These are phyloP conservation scores for Aldabrachelys gigantea DNA, from an alignment of 2,113 vertebrate genomes.

Conservation along the genomic window DNA sequence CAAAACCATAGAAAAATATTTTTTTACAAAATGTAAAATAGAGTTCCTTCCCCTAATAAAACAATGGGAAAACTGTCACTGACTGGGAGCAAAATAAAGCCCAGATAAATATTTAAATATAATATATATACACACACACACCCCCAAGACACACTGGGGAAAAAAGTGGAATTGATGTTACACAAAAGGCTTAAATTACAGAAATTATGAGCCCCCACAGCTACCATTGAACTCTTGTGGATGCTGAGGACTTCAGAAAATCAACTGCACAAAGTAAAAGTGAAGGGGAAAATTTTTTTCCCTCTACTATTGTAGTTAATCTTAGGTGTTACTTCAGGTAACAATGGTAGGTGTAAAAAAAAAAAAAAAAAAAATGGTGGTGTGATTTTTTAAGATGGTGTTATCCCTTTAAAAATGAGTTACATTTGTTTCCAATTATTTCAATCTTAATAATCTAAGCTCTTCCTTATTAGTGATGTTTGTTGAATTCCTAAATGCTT, in stretches of 20 bases:
- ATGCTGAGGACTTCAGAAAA: not conserved
- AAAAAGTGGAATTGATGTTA: not conserved
- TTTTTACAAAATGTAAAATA: not conserved
- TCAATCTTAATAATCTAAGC: constrained; percentile 2
- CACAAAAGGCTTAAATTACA: not conserved
- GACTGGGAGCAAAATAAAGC: not conserved
- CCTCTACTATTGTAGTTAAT: not conserved
- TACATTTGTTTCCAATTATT: not conserved
- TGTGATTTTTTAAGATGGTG: not conserved
- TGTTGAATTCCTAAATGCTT: constrained; percentile 13
- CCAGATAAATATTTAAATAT: not conserved
- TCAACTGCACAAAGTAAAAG: not conserved
- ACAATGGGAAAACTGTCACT: not conserved
- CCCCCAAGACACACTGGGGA: no score
- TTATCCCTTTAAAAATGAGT: not conserved
- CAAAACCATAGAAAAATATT: not conserved
- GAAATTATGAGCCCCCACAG: not conserved
- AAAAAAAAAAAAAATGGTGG: not conserved
- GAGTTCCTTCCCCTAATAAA: not conserved
- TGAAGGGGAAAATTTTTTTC: not conserved
- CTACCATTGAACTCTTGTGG: not conserved
- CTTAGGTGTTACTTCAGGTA: not conserved
- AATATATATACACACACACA: no score
- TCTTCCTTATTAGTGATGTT: not conserved
- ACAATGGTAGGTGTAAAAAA: not conserved